Evolutionary conservation across 2,888 invertebrate genomes (phyloP).

Genomic region (Epirrhoe tristata): DNA sequence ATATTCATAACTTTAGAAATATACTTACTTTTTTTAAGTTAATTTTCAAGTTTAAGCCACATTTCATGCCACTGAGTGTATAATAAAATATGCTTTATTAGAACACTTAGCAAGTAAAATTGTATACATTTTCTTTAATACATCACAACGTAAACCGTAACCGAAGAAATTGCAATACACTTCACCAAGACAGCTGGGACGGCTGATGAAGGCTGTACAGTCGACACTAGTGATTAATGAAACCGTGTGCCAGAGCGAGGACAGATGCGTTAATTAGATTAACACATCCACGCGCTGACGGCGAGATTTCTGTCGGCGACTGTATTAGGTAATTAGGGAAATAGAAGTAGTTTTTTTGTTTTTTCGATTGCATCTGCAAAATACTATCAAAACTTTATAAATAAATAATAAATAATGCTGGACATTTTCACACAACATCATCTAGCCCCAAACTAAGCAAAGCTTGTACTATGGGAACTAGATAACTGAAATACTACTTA

Average conservation of each 20-base stretch:
- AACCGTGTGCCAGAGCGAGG: slow-evolving; percentile 58
- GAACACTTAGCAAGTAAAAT: slow-evolving; percentile 3
- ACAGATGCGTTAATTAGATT: slow-evolving; percentile 72
- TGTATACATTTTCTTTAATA: slow-evolving; percentile 8
- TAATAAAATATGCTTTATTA: background rate
- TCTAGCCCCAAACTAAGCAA: too few species aligned
- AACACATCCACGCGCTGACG: slow-evolving; percentile 51
- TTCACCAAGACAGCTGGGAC: slow-evolving; percentile 38
- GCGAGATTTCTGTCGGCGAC: slow-evolving; percentile 39
- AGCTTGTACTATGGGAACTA: too few species aligned
- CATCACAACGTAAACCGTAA: slow-evolving; percentile 31
- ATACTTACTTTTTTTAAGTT: too few species aligned
- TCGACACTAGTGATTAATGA: slow-evolving; percentile 66
- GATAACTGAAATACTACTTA: too few species aligned
- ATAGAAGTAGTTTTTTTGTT: background rate
- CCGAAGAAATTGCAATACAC: slow-evolving; percentile 40
- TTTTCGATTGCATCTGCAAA: too few species aligned
- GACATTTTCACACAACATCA: too few species aligned
- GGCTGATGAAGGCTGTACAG: slow-evolving; percentile 47
- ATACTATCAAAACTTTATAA: too few species aligned
- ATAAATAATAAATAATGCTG: too few species aligned
- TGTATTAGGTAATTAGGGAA: slow-evolving; percentile 25
- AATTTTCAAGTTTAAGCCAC: too few species aligned
- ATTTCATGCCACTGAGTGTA: too few species aligned
- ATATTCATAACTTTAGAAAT: too few species aligned